Evolutionary conservation across 1,140 invertebrate genomes (phyloP).

Genomic region (Drosophila virilis): DNA sequence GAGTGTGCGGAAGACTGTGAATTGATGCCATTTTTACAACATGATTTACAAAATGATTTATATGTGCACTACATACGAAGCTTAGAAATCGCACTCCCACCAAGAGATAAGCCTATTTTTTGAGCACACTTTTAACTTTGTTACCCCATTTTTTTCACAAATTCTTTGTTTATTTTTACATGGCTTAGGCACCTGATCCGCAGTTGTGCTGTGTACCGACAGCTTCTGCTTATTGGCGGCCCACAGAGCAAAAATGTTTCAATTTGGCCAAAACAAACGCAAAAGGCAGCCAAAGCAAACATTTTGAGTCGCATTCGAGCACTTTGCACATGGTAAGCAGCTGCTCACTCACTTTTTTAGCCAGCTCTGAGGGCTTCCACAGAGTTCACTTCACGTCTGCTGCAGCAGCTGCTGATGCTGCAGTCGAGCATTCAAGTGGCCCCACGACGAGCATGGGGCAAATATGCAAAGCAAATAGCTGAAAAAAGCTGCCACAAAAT

Average conservation of each 20-base stretch:
- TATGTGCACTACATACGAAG: too few species aligned
- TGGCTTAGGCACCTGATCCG: not conserved
- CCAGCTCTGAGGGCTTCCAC: slow-evolving; percentile 22
- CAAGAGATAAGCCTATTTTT: too few species aligned
- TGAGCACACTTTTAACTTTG: not conserved
- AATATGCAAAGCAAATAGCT: slow-evolving; percentile 55
- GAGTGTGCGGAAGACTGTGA: too few species aligned
- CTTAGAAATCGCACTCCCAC: too few species aligned
- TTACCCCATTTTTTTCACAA: not conserved
- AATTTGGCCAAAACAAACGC: slow-evolving; percentile 20
- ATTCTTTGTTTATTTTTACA: not conserved
- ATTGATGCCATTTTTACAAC: too few species aligned
- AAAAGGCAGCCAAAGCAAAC: slow-evolving; percentile 31
- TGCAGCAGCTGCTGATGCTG: slow-evolving; percentile 1
- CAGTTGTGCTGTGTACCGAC: not conserved
- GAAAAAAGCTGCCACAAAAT: slow-evolving; percentile 39
- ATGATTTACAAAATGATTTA: too few species aligned
- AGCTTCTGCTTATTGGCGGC: not conserved
- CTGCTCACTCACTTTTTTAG: slow-evolving; percentile 35
- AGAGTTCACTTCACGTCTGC: slow-evolving; percentile 4
- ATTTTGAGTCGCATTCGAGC: slow-evolving; percentile 30
- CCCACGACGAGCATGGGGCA: slow-evolving; percentile 27
- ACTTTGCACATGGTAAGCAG: slow-evolving; percentile 32
- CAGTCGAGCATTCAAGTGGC: slow-evolving; percentile 20
- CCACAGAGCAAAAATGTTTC: slow-evolving; percentile 15